Evolutionary conservation across 2,888 invertebrate genomes (phyloP).

Genomic region (Lymantria monacha): DNA sequence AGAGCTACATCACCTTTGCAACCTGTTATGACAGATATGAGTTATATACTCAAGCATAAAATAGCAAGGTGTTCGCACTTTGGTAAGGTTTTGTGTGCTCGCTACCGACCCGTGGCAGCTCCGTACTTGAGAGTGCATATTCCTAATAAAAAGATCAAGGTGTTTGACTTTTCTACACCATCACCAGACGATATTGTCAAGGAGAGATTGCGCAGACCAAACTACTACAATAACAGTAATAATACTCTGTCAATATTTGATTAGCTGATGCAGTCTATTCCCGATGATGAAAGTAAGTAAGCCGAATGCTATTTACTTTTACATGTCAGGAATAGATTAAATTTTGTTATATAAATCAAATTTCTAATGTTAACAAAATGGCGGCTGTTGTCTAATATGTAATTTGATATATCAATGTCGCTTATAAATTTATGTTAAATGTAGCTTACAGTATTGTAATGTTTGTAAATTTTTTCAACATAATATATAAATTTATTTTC

Average conservation of each 20-base stretch:
- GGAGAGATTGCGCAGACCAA: constrained; percentile 44
- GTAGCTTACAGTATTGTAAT: not conserved
- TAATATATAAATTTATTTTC: no score
- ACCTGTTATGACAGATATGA: constrained; percentile 57
- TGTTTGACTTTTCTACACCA: constrained; percentile 60
- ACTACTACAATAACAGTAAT: not conserved
- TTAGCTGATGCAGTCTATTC: constrained; percentile 8
- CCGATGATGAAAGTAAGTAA: constrained; percentile 4
- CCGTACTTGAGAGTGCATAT: constrained; percentile 52
- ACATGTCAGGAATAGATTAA: constrained; percentile 2
- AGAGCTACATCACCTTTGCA: constrained; percentile 34
- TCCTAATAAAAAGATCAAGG: constrained; percentile 8
- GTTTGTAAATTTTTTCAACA: no score
- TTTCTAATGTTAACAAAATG: not conserved
- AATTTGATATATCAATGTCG: not conserved
- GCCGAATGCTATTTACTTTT: not conserved
- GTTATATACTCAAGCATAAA: constrained; percentile 52
- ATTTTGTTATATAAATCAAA: not conserved
- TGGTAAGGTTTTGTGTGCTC: constrained; percentile 59
- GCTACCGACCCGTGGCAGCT: constrained; percentile 51
- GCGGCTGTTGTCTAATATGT: not conserved
- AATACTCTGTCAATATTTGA: constrained; percentile 1
- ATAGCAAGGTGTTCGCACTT: constrained; percentile 59
- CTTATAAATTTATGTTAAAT: not conserved
- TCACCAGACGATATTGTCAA: constrained; percentile 65